Conservation (phyloP, 2,888 invertebrate genomes). For the Endomychus coccineus region DNA sequence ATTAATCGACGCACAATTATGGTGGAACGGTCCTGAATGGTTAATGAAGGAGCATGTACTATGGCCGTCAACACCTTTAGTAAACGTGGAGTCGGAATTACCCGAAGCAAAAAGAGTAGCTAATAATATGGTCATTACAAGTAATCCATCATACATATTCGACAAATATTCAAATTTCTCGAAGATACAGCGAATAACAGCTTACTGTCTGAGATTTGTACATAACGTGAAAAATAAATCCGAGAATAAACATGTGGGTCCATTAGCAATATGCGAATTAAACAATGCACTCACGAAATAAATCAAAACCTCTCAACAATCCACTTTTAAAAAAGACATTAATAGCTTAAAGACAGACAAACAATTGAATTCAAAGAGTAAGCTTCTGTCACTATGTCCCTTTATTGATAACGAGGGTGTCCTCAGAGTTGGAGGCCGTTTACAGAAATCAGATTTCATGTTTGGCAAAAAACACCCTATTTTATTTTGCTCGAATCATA, state of each 20-base stretch:
- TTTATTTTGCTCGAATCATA: conserved; percentile 17
- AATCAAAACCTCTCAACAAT: conserved; percentile 1
- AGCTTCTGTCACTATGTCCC: background rate
- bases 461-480: conserved; percentile 19
- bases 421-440: conserved; percentile 16
- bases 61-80: background rate
- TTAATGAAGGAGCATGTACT: conserved; percentile 3
- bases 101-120: conserved; percentile 3
- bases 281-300: background rate
- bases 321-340: conserved; percentile 2
- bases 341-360: background rate
- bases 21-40: conserved; percentile 21
- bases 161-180: background rate
- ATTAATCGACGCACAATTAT: conserved; percentile 10
- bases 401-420: conserved; percentile 15
- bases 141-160: background rate
- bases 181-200: background rate
- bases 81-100: background rate
- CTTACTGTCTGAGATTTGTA: conserved; percentile 3
- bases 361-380: background rate
- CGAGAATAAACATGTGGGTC: background rate
- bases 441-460: conserved; percentile 12
- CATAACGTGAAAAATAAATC: background rate
- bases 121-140: background rate
- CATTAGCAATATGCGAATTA: conserved; percentile 4